Conservation (phyloP, 2,113 vertebrate species). For the Cochlearius cochlearius region DNA sequence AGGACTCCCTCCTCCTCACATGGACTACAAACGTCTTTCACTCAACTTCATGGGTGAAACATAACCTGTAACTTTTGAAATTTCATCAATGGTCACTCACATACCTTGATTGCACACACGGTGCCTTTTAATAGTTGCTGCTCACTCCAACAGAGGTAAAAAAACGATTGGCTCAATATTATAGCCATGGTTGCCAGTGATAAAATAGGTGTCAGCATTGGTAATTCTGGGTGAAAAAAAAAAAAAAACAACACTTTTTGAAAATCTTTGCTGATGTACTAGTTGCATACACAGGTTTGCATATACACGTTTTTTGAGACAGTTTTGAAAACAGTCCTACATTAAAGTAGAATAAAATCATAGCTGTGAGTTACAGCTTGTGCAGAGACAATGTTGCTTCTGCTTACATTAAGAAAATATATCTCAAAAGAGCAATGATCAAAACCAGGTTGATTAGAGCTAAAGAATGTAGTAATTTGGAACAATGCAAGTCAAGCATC, state of each 20-base stretch:
- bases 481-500: background rate
- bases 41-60: background rate
- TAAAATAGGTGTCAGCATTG: background rate
- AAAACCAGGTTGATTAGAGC: background rate
- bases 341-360: background rate
- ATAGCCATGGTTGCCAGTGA: background rate
- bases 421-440: background rate
- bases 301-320: background rate
- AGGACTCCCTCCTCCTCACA: background rate
- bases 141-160: background rate
- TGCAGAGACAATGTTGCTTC: background rate
- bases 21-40: background rate
- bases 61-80: background rate
- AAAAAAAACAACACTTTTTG: background rate
- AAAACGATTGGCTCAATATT: background rate
- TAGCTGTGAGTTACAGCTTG: background rate
- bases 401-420: background rate
- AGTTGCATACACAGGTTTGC: background rate
- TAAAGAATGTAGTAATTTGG: background rate
- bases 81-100: background rate
- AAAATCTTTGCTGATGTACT: background rate
- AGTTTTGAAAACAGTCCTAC: background rate
- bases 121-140: background rate
- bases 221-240: background rate
- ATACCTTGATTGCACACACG: background rate